phyloP scores from a whole-genome alignment of 2,888 invertebrate species.

The Saturnia pavonia region DNA sequence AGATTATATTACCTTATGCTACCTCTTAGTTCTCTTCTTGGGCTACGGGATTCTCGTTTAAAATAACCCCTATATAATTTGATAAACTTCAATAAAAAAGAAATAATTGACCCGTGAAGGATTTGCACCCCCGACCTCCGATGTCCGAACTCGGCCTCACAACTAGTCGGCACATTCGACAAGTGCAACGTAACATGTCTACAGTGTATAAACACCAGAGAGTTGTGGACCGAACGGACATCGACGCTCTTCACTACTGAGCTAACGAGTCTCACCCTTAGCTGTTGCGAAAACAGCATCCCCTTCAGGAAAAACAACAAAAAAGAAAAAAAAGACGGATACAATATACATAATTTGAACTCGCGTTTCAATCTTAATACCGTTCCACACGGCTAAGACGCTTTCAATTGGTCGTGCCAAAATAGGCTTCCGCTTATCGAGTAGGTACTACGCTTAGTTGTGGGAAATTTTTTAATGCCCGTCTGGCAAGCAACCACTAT shows the following conservation, averaged over 20 bases:
- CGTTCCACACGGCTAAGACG: not conserved
- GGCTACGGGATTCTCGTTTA: too few species aligned
- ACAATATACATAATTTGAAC: not conserved
- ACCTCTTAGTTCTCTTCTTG: too few species aligned
- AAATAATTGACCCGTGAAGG: conserved; percentile 28
- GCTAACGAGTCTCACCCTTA: conserved; percentile 20
- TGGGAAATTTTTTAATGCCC: too few species aligned
- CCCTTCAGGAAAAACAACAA: not conserved
- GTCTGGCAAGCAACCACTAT: too few species aligned
- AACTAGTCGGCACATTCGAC: not conserved
- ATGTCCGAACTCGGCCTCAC: conserved; percentile 12
- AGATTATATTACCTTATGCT: too few species aligned
- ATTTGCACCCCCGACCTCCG: conserved; percentile 32
- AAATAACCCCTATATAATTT: too few species aligned
- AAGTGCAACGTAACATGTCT: not conserved
- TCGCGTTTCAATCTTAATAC: not conserved
- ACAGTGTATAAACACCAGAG: not conserved
- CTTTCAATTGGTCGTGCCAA: not conserved
- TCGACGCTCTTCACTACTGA: conserved; percentile 24
- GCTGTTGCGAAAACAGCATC: not conserved
- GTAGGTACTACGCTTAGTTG: not conserved
- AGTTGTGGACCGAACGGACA: conserved; percentile 10
- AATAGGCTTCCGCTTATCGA: not conserved
- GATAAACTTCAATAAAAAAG: not conserved
- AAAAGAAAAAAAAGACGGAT: not conserved